These are phyloP conservation scores for Cinclus cinclus DNA, from an alignment of 2,113 vertebrate genomes.

Conservation along the genomic window DNA sequence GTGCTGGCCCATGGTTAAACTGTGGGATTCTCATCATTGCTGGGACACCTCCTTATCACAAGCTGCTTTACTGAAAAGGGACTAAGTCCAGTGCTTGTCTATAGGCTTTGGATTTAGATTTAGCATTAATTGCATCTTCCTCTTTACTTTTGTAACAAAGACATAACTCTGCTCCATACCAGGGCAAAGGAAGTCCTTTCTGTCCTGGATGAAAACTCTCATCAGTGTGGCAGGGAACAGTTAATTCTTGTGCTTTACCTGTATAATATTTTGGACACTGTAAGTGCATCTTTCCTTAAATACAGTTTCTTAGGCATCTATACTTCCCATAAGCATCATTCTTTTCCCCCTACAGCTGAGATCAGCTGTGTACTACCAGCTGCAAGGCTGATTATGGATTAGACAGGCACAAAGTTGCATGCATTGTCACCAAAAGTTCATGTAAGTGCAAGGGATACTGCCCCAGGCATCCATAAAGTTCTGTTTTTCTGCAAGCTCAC, in stretches of 20 bases:
- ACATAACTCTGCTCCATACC: background rate
- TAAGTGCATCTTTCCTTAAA: background rate
- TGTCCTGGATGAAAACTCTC: background rate
- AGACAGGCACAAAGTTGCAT: background rate
- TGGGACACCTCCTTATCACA: background rate
- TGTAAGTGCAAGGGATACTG: background rate
- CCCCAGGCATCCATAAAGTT: background rate
- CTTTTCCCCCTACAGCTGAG: background rate
- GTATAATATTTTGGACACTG: background rate
- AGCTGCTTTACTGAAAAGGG: background rate
- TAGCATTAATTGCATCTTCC: background rate
- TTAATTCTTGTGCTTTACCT: background rate
- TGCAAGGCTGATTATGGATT: background rate
- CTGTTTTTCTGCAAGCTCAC: background rate
- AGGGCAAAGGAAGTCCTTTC: background rate
- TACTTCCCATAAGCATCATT: background rate
- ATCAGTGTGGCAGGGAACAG: background rate
- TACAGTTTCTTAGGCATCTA: background rate
- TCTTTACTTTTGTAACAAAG: background rate
- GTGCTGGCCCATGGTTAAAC: background rate
- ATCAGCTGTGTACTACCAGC: background rate
- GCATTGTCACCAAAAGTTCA: background rate
- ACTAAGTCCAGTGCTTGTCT: background rate
- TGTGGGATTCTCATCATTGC: background rate
- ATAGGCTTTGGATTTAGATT: background rate